Evolutionary conservation across 2,888 invertebrate species (phyloP).

Genomic region (Gortyna flavago): DNA sequence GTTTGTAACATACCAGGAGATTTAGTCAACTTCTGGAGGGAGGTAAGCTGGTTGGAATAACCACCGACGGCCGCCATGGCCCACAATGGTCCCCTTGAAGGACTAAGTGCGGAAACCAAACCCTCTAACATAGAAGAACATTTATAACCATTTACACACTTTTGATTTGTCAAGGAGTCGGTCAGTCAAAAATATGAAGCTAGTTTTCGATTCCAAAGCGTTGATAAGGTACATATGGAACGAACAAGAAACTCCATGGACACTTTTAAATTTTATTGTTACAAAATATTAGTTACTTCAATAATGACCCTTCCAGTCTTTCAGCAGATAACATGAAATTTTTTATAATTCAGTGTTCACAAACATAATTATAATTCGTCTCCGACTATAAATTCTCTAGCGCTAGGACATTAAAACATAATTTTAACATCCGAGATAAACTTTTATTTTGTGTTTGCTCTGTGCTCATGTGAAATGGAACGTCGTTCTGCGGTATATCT

Average conservation of each 20-base stretch:
- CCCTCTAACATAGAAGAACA: neutral
- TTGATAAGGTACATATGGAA: neutral
- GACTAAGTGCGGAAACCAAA: neutral
- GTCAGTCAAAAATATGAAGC: neutral
- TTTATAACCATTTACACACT: neutral
- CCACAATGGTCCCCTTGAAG: neutral
- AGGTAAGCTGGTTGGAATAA: neutral
- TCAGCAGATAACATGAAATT: neutral
- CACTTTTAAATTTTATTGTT: neutral
- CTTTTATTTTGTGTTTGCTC: neutral
- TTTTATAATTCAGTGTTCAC: too few species aligned
- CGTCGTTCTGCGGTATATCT: neutral
- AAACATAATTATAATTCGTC: too few species aligned
- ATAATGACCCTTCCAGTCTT: neutral
- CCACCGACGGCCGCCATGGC: neutral
- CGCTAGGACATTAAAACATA: slow-evolving; percentile 8
- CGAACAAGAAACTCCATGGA: neutral
- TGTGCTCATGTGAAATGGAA: slow-evolving; percentile 25
- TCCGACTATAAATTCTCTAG: slow-evolving; percentile 13
- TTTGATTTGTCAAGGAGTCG: neutral
- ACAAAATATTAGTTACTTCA: neutral
- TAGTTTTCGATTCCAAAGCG: neutral
- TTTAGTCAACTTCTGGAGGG: neutral
- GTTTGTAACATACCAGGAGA: neutral
- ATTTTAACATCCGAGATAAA: slow-evolving; percentile 21